Evolutionary conservation across 2,888 invertebrate species (phyloP), one percentile per base, ranked within the genome.

Genomic region (Tanytarsus gracilentus): DNA sequence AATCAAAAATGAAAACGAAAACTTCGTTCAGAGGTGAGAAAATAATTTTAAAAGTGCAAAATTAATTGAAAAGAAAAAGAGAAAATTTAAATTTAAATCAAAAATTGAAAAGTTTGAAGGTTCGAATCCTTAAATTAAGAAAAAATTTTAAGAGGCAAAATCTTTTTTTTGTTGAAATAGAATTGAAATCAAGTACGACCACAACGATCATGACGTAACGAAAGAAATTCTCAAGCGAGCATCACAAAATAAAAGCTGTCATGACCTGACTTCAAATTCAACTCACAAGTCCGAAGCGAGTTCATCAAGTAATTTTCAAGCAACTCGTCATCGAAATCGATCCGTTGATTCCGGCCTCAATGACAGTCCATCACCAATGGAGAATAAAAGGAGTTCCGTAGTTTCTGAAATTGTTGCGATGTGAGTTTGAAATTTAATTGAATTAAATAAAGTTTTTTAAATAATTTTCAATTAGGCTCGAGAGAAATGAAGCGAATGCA

Each of bases 401-500:
- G 58, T 58, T 14, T 58, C 58, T 5, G 58, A 58, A 21, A 39
- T 58, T 27, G 48, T 58, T 11, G 44, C 58, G 21, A 58, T 21
- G 58, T 56, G 40, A 56, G 25, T 40, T 40, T 16, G 7, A 8
- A 11, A 33, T 8, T 39, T 36, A 25, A 39, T 16, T 26, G 26
- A n/a, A n/a, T n/a, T n/a, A n/a, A n/a, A n/a, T n/a, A n/a, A n/a
- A n/a, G n/a, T 36, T 39, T 14, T 21, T 53, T 5, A 23, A 18
- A 44, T 44, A n/a, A n/a, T n/a, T n/a, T n/a, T 40, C 21, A 40
- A 23, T 18, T 39, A 56, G 55, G 27, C 18, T 58, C 21, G 58
- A 58, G 21, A 58, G 30, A 21, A 58, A 58, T 23, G 48, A 48
- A 33, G 61, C 59, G 8, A 63, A 61, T 33, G 61, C 61, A n/a